Conservation (phyloP, 2,888 invertebrate genomes). For the Rhorus exstirpatorius region DNA sequence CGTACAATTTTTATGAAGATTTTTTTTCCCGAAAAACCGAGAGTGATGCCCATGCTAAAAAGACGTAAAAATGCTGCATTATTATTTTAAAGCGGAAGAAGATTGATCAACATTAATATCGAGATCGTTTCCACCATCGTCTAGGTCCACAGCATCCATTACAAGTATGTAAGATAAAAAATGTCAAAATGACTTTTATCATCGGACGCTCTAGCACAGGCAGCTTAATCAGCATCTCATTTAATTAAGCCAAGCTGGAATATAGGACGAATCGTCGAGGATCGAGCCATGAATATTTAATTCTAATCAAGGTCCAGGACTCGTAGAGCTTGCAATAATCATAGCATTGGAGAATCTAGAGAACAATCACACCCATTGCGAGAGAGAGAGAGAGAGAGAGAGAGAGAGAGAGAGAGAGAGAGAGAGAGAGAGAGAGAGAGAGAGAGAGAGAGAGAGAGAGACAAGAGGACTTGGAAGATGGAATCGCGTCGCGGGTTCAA, state of each 20-base stretch:
- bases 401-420: too few species aligned
- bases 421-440: neutral
- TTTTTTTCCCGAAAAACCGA: too few species aligned
- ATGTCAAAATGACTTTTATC: neutral
- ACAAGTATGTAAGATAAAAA: neutral
- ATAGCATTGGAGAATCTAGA: slow-evolving; percentile 21
- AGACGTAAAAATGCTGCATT: too few species aligned
- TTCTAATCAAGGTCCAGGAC: slow-evolving; percentile 68
- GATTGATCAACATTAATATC: too few species aligned
- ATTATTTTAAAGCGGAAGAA: too few species aligned
- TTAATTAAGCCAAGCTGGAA: slow-evolving; percentile 28
- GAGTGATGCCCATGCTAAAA: too few species aligned
- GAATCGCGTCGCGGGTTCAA: slow-evolving; percentile 56
- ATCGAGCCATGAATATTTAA: slow-evolving; percentile 62
- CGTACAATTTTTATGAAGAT: too few species aligned
- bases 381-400: neutral
- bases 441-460: slow-evolving; percentile 14
- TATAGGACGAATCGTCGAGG: slow-evolving; percentile 22
- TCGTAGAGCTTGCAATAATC: slow-evolving; percentile 65
- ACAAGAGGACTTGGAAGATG: slow-evolving; percentile 35
- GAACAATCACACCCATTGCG: slow-evolving; percentile 66
- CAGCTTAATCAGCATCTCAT: slow-evolving; percentile 29
- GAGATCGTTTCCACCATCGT: neutral
- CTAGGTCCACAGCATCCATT: too few species aligned
- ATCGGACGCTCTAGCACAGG: neutral